Evolutionary conservation across 2,113 vertebrate species (phyloP).

Genomic region (Butastur rufipennis): DNA sequence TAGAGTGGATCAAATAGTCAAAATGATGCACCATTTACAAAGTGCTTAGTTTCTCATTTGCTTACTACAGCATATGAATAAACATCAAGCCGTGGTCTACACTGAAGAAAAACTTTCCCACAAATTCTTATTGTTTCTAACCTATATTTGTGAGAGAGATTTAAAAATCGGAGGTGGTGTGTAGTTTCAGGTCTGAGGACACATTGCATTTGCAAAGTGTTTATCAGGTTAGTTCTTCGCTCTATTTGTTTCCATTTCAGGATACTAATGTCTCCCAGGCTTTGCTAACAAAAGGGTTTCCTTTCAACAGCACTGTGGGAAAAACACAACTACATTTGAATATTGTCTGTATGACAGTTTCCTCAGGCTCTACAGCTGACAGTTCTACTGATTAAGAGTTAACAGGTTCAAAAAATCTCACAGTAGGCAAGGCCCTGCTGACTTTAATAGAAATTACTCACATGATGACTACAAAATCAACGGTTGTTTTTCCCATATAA

Average conservation of each 20-base stretch:
- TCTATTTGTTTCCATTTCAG: not conserved
- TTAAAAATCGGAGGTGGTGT: not conserved
- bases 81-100: slow-evolving; percentile 28
- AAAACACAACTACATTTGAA: slow-evolving; percentile 41
- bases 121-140: slow-evolving; percentile 7
- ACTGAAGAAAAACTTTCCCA: slow-evolving; percentile 48
- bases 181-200: not conserved
- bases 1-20: slow-evolving; percentile 13
- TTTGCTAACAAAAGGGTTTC: not conserved
- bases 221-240: not conserved
- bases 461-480: not conserved
- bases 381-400: slow-evolving; percentile 9
- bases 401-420: slow-evolving; percentile 22
- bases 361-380: slow-evolving; percentile 18
- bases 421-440: not conserved
- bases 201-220: not conserved
- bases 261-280: not conserved
- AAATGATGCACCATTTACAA: slow-evolving; percentile 45
- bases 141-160: not conserved
- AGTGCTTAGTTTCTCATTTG: slow-evolving; percentile 50
- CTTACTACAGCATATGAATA: slow-evolving; percentile 38
- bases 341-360: slow-evolving; percentile 43
- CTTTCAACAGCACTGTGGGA: slow-evolving; percentile 39
- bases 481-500: not conserved
- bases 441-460: not conserved